These are phyloP conservation scores for Drosophila aff. DNA, from an alignment of 1,140 invertebrate genomes.

Conservation along the genomic window DNA sequence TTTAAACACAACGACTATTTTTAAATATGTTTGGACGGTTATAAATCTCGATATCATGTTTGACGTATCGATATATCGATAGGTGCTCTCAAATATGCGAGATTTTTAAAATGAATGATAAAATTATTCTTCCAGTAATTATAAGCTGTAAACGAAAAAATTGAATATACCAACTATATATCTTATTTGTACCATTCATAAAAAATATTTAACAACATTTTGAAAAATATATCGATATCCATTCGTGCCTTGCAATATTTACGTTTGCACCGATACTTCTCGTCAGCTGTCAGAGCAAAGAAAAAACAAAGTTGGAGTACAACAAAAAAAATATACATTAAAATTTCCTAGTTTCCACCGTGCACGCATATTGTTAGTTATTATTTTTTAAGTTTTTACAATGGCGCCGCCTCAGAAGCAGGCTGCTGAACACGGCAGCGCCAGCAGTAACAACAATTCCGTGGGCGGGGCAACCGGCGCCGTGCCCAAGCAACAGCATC, in stretches of 20 bases:
- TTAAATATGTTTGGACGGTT: neutral
- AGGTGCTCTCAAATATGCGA: neutral
- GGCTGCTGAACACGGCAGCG: conserved; percentile 42
- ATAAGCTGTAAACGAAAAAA: too few species aligned
- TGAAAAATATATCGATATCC: neutral
- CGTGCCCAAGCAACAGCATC: conserved; percentile 52
- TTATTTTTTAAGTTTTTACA: conserved; percentile 18
- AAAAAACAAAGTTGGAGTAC: conserved; percentile 24
- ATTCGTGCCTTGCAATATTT: neutral
- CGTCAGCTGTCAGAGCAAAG: conserved; percentile 31
- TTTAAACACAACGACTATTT: neutral
- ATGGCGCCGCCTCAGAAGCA: conserved; percentile 66
- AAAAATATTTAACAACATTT: neutral
- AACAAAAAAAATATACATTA: conserved; percentile 3
- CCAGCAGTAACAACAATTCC: conserved; percentile 35
- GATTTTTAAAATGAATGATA: neutral
- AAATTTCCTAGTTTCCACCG: neutral
- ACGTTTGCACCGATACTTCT: conserved; percentile 1
- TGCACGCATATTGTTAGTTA: conserved; percentile 16
- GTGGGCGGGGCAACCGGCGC: conserved; percentile 48
- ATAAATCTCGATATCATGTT: neutral
- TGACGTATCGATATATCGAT: neutral
- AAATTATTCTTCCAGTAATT: too few species aligned
- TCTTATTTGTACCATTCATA: neutral
- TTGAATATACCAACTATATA: neutral